phyloP scores from a whole-genome alignment of 2,888 invertebrate species.

The Chaitophorus viminalis region DNA sequence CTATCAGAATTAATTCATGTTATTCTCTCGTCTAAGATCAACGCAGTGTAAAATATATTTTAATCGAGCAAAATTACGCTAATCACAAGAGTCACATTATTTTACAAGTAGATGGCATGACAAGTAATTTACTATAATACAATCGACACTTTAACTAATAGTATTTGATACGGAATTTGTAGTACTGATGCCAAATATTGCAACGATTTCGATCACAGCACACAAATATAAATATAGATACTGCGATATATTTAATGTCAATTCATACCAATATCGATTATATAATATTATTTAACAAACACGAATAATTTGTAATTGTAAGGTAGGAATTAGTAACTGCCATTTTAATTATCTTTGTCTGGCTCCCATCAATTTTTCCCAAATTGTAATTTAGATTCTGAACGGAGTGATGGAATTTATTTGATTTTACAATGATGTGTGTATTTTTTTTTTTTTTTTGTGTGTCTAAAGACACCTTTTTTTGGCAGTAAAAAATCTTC shows the following conservation, averaged over 20 bases:
- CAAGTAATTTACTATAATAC: background rate
- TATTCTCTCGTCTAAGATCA: background rate
- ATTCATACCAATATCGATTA: background rate
- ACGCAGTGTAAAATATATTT: background rate
- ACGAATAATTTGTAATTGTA: no score
- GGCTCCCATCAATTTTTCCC: no score
- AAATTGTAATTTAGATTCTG: no score
- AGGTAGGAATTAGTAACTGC: no score
- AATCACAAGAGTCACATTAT: background rate
- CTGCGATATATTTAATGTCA: background rate
- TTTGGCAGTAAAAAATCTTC: no score
- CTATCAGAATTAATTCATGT: background rate
- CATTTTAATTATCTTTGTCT: no score
- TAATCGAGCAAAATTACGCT: background rate
- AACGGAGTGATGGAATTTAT: no score
- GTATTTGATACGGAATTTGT: background rate
- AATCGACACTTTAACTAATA: background rate
- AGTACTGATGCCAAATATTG: background rate
- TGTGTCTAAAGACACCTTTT: no score
- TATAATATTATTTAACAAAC: background rate
- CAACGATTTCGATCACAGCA: no score
- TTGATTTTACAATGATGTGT: no score
- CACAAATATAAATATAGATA: background rate
- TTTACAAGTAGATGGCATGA: background rate
- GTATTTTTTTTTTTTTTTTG: no score